Evolutionary conservation across 2,888 invertebrate species (phyloP).

Genomic region (Lasioglossum oenotherae): DNA sequence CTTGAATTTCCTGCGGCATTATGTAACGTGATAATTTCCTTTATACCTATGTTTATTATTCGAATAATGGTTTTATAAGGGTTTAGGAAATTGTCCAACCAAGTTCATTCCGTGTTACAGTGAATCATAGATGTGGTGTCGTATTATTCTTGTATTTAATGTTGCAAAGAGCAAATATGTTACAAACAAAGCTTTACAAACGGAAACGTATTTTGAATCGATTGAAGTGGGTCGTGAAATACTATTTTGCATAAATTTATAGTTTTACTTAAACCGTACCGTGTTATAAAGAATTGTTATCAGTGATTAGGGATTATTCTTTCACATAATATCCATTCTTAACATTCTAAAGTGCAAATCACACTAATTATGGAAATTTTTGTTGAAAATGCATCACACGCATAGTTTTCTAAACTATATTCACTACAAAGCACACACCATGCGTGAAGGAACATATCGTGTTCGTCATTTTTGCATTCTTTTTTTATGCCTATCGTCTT

Average conservation of each 20-base stretch:
- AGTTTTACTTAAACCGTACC: too few species aligned
- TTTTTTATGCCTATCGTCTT: not conserved
- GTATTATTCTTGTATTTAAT: not conserved
- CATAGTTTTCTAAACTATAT: not conserved
- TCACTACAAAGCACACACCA: not conserved
- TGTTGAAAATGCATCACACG: not conserved
- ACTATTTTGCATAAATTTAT: not conserved
- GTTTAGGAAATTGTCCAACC: slow-evolving; percentile 22
- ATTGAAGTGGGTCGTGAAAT: not conserved
- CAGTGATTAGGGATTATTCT: too few species aligned
- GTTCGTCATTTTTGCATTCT: slow-evolving; percentile 15
- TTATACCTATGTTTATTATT: slow-evolving; percentile 5
- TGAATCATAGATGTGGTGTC: not conserved
- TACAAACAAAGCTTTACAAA: not conserved
- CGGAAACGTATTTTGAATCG: not conserved
- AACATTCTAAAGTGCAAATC: not conserved
- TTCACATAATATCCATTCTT: not conserved
- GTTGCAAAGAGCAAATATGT: not conserved
- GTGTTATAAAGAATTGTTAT: not conserved
- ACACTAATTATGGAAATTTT: not conserved
- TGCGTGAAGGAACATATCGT: not conserved
- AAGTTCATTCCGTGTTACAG: not conserved
- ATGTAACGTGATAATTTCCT: slow-evolving; percentile 30
- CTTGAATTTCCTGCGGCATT: slow-evolving; percentile 46
- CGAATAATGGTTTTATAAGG: slow-evolving; percentile 1